Conservation (phyloP, 2,888 invertebrate genomes). For the Empis livida region DNA sequence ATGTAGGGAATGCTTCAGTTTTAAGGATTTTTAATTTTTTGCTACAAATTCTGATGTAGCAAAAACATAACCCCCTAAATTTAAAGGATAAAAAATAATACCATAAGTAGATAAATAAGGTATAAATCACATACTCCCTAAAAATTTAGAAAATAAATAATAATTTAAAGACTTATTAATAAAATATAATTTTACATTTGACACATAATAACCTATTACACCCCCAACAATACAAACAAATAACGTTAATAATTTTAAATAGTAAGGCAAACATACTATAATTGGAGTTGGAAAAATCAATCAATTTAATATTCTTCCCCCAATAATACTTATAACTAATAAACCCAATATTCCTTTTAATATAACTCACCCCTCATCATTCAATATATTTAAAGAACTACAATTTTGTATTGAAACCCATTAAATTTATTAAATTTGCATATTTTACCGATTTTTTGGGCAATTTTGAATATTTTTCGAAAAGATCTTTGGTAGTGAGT, state of each 20-base stretch:
- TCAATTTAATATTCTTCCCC: constrained; percentile 42
- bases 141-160: constrained; percentile 32
- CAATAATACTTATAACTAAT: constrained; percentile 31
- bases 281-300: constrained; percentile 40
- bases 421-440: too few relatives aligned
- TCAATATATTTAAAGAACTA: constrained; percentile 37
- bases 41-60: too few relatives aligned
- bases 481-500: too few relatives aligned
- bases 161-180: too few relatives aligned
- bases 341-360: constrained; percentile 35
- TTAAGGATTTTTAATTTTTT: too few relatives aligned
- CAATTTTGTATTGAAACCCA: too few relatives aligned
- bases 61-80: constrained; percentile 33
- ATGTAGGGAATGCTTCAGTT: too few relatives aligned
- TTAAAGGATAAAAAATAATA: constrained; percentile 38
- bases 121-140: constrained; percentile 41
- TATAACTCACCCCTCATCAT: constrained; percentile 39
- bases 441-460: too few relatives aligned
- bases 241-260: constrained; percentile 42
- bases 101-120: constrained; percentile 38
- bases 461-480: too few relatives aligned
- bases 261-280: constrained; percentile 41
- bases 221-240: constrained; percentile 37
- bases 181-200: constrained; percentile 36
- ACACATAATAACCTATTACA: constrained; percentile 36